These are phyloP conservation scores for Epinephelus cyanopodus DNA, from an alignment of 2,113 vertebrate species.

Conservation along the genomic window DNA sequence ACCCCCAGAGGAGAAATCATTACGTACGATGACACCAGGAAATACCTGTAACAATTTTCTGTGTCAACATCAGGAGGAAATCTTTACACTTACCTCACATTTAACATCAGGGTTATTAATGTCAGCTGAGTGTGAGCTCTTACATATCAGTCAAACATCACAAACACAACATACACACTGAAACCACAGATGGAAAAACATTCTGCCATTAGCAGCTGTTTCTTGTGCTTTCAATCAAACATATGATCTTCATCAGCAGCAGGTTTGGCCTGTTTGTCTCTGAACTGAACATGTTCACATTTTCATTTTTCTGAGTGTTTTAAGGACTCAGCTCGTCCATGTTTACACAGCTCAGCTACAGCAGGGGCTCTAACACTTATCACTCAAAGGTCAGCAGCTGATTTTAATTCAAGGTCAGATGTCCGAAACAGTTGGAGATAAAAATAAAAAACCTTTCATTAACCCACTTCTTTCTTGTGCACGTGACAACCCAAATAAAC, in stretches of 20 bases:
- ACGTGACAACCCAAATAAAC: no score
- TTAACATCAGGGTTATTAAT: background rate
- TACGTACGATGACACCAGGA: slow-evolving; percentile 28
- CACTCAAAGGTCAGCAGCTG: no score
- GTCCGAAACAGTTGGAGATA: no score
- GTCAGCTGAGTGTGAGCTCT: background rate
- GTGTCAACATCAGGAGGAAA: no score
- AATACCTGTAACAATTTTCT: background rate
- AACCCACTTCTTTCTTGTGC: no score
- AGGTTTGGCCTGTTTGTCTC: background rate
- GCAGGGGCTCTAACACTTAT: no score
- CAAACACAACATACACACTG: no score
- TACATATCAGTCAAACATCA: background rate
- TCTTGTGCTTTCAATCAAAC: background rate
- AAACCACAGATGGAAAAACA: background rate
- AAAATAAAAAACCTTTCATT: no score
- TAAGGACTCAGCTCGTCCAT: background rate
- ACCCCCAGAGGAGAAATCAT: slow-evolving; percentile 11
- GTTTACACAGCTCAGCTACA: background rate
- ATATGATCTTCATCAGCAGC: background rate
- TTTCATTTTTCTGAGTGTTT: background rate
- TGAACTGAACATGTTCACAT: background rate
- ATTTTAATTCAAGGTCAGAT: no score
- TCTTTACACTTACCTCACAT: background rate
- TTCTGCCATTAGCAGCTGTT: no score